phyloP scores from a whole-genome alignment of 2,888 invertebrate genomes.

The Scrobipalpa atriplicella region DNA sequence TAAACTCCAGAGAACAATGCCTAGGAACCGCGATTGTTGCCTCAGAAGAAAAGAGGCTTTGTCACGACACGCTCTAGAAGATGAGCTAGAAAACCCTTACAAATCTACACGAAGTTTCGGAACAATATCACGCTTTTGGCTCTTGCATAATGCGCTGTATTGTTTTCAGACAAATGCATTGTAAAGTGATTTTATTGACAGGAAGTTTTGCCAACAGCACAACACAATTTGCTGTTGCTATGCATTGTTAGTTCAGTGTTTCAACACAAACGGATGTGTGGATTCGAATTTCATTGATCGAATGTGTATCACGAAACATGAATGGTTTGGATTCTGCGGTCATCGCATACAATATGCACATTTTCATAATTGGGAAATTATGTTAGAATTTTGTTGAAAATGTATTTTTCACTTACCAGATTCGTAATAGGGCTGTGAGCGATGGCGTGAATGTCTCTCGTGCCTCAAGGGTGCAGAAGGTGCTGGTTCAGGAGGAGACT shows the following conservation, averaged over 20 bases:
- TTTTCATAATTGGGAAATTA: too few species aligned
- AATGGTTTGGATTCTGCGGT: not conserved
- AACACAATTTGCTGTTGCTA: constrained; percentile 33
- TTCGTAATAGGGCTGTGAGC: constrained; percentile 77
- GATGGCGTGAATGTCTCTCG: constrained; percentile 67
- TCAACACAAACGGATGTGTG: constrained; percentile 37
- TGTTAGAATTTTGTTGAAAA: too few species aligned
- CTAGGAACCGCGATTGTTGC: constrained; percentile 63
- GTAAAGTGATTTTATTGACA: constrained; percentile 39
- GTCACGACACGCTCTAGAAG: constrained; percentile 52
- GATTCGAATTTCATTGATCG: constrained; percentile 40
- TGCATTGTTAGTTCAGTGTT: constrained; percentile 33
- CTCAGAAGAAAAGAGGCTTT: constrained; percentile 62
- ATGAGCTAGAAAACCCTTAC: constrained; percentile 46
- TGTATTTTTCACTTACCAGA: constrained; percentile 55
- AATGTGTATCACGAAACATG: constrained; percentile 9
- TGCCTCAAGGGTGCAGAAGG: constrained; percentile 73
- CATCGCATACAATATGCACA: too few species aligned
- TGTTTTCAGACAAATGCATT: constrained; percentile 30
- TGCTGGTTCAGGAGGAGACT: constrained; percentile 78
- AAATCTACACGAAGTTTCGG: constrained; percentile 18
- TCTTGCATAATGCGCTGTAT: constrained; percentile 15
- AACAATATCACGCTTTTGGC: constrained; percentile 9
- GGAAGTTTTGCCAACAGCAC: constrained; percentile 48
- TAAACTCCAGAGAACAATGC: constrained; percentile 61